Base-by-base conservation (phyloP, 2,113 vertebrate species). In the Ceratotherium simum region DNA sequence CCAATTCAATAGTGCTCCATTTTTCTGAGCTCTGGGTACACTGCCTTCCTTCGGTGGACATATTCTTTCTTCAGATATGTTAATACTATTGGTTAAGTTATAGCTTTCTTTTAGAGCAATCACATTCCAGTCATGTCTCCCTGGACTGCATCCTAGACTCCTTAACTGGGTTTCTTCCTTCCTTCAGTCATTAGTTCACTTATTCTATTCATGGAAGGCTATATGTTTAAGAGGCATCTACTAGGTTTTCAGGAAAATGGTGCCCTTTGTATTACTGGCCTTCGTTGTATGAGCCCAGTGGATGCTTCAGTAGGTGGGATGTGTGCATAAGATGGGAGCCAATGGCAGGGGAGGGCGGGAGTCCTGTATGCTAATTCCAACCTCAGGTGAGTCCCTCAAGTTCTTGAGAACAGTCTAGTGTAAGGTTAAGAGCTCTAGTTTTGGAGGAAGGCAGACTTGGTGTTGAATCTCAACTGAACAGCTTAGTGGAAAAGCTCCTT, bases 1-100 rank as follows among this genome's bases (percentile, higher is more conserved):
- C 87, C 56, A 80, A 89, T 94, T 93, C 94, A 94, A 51, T 76
- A 96, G 48, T n/a, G 79, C 54, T 90, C 69, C 42, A 48, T 86
- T 95, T 92, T 78, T 89, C 82, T 95, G 89, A 96, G 80, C 83
- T 95, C 82, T 25, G 54, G 58, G 70, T 51, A 82, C 39, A 85
- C 0, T 0, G 1, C 82, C 60, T 96, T 95, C 39, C 65, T 93
- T 97, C 83, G 31, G 64, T 75, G 83, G 92, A 90, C 48, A 65
- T 46, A 46, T 82, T 96, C 76, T 96, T 96, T 95, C 94, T 97
- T 97, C 90, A 96, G 85, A 75, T 96, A 60, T 87, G 69, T 73
- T 95, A 94, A 96, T 92, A 67, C 51, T 80, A 96, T 96, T 82
- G 96, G 96, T 96, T 87, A 96, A 96, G 67, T 82, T 64, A 80